phyloP scores from a whole-genome alignment of 2,888 invertebrate genomes.

The Hololepta plana region DNA sequence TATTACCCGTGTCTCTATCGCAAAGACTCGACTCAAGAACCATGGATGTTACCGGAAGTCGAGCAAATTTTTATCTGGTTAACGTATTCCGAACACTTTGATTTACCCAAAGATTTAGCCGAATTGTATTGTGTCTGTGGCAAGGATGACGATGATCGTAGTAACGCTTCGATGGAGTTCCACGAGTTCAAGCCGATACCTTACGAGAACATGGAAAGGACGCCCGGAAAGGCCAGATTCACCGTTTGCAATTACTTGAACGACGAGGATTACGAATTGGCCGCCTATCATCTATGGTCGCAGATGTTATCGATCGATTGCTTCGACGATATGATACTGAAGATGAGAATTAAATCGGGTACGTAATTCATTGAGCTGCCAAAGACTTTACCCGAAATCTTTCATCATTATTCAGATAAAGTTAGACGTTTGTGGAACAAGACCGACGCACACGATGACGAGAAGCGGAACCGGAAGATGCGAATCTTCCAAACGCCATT shows the following conservation, averaged over 20 bases:
- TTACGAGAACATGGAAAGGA: slow-evolving; percentile 12
- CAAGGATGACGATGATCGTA: slow-evolving; percentile 9
- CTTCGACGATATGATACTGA: slow-evolving; percentile 17
- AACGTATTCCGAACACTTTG: slow-evolving; percentile 13
- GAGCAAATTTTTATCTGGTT: slow-evolving; percentile 21
- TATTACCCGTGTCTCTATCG: slow-evolving; percentile 12
- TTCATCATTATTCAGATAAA: slow-evolving; percentile 14
- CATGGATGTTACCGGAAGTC: slow-evolving; percentile 42
- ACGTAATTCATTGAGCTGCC: too few relatives aligned
- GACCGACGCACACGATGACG: slow-evolving; percentile 8
- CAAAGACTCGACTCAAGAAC: slow-evolving; percentile 27
- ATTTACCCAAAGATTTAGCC: slow-evolving; percentile 11
- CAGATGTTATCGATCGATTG: slow-evolving; percentile 16
- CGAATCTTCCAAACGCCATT: slow-evolving; percentile 15
- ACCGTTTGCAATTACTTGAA: slow-evolving; percentile 7
- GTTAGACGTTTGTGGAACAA: slow-evolving; percentile 18
- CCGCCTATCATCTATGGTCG: too few relatives aligned
- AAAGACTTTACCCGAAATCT: too few relatives aligned
- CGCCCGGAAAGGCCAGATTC: slow-evolving; percentile 11
- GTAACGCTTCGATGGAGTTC: slow-evolving; percentile 9
- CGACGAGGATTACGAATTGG: slow-evolving; percentile 8
- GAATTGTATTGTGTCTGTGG: too few relatives aligned
- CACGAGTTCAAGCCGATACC: slow-evolving; percentile 11
- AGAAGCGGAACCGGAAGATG: slow-evolving; percentile 6
- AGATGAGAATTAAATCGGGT: slow-evolving; percentile 15